Evolutionary conservation across 2,888 invertebrate species (phyloP), one percentile per base, ranked within the genome.

Genomic region (Lochmaea crataegi): DNA sequence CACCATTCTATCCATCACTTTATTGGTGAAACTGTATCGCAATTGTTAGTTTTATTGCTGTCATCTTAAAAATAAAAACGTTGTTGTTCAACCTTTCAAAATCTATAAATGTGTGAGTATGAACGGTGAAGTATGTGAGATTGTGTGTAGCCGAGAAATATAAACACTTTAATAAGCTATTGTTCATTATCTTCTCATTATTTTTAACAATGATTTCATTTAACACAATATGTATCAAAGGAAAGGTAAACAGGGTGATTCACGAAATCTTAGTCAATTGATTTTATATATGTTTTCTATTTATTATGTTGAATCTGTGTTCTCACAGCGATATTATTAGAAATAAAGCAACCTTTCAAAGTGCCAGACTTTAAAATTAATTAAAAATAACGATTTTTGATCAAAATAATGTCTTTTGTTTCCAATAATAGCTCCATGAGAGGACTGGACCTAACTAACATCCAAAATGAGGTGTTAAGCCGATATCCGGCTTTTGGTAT

Each of bases 1-100:
- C 86, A 85, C 86, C 86, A 86, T 86, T 85, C 86, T 86, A 85
- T 86, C 2, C 7, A 85, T 86, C 86, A 86, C 85, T 86, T 84
- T 84, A 83, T 83, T 84, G 84, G 81, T 83, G 83, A 83, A 83
- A 84, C 85, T 84, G 84, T 83, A 83, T 83, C 78, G 84, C 82
- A 83, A 85, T 85, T 85, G 84, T 85, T 84, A 84, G 84, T 83
- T 83, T 80, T 53, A 53, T 18, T 53, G 18, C 16, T 53, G 53
- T 53, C 53, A 53, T 53, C 53, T 53, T 53, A 53, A 53, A n/a
- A 53, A 18, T 53, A 10, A 3, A 53, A 53, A 53, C n/a, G 16
- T 16, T 51, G 32, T 51, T 16, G 51, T 51, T 51, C 16, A 51
- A 9, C n/a, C 10, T 16, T 53, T 53, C 16, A 53, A n/a, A 53